A percentile compares a stretch with the other conserved stretches of the same genome.
Conservation (phyloP, 2,113 vertebrate genomes). For the Caretta caretta region DNA sequence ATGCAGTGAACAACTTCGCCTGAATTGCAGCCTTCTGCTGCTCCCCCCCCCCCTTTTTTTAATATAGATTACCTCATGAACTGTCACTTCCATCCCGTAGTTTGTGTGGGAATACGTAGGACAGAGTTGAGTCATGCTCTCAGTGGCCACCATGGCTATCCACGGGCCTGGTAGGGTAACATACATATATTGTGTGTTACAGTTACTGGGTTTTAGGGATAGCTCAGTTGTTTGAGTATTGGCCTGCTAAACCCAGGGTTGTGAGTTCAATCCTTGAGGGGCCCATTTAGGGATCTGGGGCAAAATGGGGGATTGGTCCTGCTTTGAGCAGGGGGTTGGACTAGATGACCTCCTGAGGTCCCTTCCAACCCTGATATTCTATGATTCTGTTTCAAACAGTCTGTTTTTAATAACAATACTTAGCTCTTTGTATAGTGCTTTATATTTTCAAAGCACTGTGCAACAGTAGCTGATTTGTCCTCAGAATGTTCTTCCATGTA, state of each 20-base stretch:
- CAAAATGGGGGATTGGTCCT: too few relatives aligned
- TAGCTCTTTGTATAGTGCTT: neutral
- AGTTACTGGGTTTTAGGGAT: neutral
- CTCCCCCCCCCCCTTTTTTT: neutral
- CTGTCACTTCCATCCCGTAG: neutral
- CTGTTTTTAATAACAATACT: neutral
- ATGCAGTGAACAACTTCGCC: neutral
- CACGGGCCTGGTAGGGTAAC: neutral
- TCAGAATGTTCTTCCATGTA: neutral
- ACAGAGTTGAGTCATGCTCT: neutral
- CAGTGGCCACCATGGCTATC: neutral
- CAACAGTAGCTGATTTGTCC: neutral
- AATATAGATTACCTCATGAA: neutral
- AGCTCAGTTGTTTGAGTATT: too few relatives aligned
- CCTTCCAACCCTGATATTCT: too few relatives aligned
- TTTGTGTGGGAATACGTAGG: neutral
- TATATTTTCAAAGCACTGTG: neutral
- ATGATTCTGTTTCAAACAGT: too few relatives aligned
- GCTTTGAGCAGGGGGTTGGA: too few relatives aligned
- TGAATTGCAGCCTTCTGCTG: neutral
- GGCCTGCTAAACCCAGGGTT: too few relatives aligned
- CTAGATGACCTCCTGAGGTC: too few relatives aligned
- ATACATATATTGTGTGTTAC: neutral
- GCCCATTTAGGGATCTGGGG: too few relatives aligned
- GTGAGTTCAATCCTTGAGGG: too few relatives aligned